A percentile compares a stretch with the other conserved stretches of the same genome.
These are phyloP conservation scores for Oedothorax gibbosus DNA, from an alignment of 1,140 invertebrate genomes.

Conservation along the genomic window DNA sequence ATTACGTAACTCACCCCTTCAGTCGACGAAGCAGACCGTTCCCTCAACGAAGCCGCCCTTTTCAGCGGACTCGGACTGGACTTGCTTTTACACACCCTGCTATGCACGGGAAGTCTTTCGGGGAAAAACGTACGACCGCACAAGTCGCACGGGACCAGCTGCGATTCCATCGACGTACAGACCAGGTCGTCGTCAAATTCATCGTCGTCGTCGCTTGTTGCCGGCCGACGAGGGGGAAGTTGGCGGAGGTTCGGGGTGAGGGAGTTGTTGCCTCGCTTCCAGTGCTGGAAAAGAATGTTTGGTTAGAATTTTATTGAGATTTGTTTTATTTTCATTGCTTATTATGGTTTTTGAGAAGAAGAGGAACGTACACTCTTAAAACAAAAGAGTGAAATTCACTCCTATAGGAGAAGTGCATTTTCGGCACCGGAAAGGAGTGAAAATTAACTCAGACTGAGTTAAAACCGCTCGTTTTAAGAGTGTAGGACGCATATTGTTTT, in stretches of 20 bases:
- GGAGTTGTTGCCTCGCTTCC: conserved; percentile 77
- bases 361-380: too few relatives aligned
- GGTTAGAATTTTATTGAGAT: too few relatives aligned
- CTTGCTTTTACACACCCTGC: conserved; percentile 68
- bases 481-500: too few relatives aligned
- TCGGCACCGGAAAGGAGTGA: too few relatives aligned
- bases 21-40: conserved; percentile 24
- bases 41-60: conserved; percentile 40
- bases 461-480: too few relatives aligned
- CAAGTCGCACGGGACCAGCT: conserved; percentile 69
- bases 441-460: too few relatives aligned
- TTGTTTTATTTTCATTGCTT: too few relatives aligned
- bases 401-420: too few relatives aligned
- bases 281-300: conserved; percentile 71
- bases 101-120: conserved; percentile 70
- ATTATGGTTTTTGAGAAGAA: too few relatives aligned
- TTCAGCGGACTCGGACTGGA: conserved; percentile 20
- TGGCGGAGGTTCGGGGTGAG: conserved; percentile 74
- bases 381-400: too few relatives aligned
- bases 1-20: conserved; percentile 11
- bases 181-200: conserved; percentile 70
- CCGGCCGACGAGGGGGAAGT: conserved; percentile 74
- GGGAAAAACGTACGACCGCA: conserved; percentile 71
- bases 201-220: conserved; percentile 66
- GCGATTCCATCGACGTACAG: conserved; percentile 73